phyloP scores from a whole-genome alignment of 2,113 vertebrate genomes.

The Cacatua alba region DNA sequence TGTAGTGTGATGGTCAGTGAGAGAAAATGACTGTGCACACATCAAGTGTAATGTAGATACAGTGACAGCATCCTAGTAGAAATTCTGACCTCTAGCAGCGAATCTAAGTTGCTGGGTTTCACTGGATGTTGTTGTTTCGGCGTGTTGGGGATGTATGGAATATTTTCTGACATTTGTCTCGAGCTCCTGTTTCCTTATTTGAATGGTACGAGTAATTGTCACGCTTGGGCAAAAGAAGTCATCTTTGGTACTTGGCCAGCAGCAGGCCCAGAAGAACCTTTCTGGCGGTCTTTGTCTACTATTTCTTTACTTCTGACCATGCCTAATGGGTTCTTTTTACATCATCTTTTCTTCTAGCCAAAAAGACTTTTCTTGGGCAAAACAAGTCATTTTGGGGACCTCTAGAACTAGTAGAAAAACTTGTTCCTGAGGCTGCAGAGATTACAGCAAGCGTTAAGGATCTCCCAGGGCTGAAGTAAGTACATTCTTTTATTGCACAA shows the following conservation, averaged over 20 bases:
- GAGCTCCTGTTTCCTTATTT: not conserved
- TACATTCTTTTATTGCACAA: not conserved
- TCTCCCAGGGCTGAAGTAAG: slow-evolving; percentile 96
- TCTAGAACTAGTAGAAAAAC: slow-evolving; percentile 95
- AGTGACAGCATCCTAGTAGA: not conserved
- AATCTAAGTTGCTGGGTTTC: not conserved
- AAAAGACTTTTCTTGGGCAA: slow-evolving; percentile 98
- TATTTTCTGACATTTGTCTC: not conserved
- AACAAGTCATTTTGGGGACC: slow-evolving; percentile 99
- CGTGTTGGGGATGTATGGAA: not conserved
- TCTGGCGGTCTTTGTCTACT: not conserved
- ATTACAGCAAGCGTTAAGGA: slow-evolving; percentile 98
- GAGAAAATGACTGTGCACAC: accelerated
- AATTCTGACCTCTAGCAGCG: not conserved
- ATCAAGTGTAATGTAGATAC: too few relatives aligned
- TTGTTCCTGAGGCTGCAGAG: slow-evolving; percentile 95
- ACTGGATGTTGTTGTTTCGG: not conserved
- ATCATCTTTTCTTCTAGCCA: slow-evolving; percentile 74
- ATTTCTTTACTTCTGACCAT: not conserved
- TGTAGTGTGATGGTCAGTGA: too few relatives aligned
- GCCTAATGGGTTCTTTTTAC: not conserved
- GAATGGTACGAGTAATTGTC: not conserved
- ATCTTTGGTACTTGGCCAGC: not conserved
- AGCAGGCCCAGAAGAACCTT: not conserved
- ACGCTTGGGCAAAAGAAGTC: accelerated